Conservation (phyloP, 2,113 vertebrate genomes). For the Lates calcarifer region DNA sequence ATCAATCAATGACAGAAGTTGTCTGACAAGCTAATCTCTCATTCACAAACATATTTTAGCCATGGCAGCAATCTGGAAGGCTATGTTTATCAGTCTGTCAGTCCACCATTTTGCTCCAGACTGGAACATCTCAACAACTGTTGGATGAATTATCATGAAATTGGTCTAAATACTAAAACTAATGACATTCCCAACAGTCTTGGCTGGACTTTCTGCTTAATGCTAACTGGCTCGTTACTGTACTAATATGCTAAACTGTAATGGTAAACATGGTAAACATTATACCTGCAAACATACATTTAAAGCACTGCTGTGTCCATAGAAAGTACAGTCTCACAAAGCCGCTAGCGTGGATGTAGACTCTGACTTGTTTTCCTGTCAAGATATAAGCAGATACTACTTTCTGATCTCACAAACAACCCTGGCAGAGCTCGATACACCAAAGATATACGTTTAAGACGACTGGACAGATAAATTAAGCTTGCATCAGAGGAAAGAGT, state of each 20-base stretch:
- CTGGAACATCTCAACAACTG: background rate
- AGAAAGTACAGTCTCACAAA: background rate
- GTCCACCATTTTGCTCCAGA: too few relatives aligned
- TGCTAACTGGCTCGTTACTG: too few relatives aligned
- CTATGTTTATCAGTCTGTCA: too few relatives aligned
- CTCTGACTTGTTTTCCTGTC: background rate
- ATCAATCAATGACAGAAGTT: background rate
- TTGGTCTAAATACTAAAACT: too few relatives aligned
- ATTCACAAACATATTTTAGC: too few relatives aligned
- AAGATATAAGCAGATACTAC: background rate
- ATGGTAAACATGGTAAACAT: too few relatives aligned
- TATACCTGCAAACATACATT: background rate
- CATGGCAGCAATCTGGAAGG: background rate
- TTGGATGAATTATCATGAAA: background rate
- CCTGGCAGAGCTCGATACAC: background rate
- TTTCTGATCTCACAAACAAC: background rate
- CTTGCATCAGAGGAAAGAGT: background rate
- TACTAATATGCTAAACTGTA: background rate
- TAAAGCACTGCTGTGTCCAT: too few relatives aligned
- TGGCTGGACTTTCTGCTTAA: background rate
- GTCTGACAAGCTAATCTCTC: background rate
- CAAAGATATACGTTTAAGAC: background rate
- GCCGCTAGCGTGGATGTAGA: background rate
- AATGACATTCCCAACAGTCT: background rate
- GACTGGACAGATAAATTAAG: background rate